A percentile compares a stretch with the other conserved stretches of the same genome.
Evolutionary conservation across 2,797 vertebrate genomes (phyloP).

Genomic region (Leptoclinus maculatus): DNA sequence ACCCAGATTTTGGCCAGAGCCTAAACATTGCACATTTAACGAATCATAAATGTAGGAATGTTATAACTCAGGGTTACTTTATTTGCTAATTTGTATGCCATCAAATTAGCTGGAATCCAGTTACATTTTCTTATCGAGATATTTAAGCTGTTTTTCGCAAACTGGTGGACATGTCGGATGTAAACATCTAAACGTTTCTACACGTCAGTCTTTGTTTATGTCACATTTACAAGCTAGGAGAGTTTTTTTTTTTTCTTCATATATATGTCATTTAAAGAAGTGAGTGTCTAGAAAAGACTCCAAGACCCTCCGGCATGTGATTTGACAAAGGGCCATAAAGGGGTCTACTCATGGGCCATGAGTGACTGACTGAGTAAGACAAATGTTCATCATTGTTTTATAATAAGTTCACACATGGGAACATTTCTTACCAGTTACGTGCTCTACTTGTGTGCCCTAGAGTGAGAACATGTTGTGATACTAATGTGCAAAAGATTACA

Average conservation of each 20-base stretch:
- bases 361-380: not conserved
- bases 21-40: not conserved
- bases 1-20: too few relatives aligned
- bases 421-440: not conserved
- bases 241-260: not conserved
- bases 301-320: not conserved
- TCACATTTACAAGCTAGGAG: not conserved
- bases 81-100: too few relatives aligned
- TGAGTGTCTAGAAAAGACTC: not conserved
- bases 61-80: not conserved
- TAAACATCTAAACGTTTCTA: not conserved
- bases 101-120: not conserved
- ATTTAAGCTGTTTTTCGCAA: not conserved
- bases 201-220: not conserved
- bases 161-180: not conserved
- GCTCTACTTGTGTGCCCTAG: not conserved
- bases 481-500: not conserved
- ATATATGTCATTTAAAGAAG: not conserved
- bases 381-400: not conserved
- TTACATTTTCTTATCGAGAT: not conserved
- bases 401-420: not conserved
- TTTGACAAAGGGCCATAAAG: not conserved
- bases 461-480: not conserved
- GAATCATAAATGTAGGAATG: not conserved
- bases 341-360: not conserved